Percentiles rank a stretch among this genome's conserved stretches.
phyloP scores from a whole-genome alignment of 2,888 invertebrate species.

The Sicus ferrugineus region DNA sequence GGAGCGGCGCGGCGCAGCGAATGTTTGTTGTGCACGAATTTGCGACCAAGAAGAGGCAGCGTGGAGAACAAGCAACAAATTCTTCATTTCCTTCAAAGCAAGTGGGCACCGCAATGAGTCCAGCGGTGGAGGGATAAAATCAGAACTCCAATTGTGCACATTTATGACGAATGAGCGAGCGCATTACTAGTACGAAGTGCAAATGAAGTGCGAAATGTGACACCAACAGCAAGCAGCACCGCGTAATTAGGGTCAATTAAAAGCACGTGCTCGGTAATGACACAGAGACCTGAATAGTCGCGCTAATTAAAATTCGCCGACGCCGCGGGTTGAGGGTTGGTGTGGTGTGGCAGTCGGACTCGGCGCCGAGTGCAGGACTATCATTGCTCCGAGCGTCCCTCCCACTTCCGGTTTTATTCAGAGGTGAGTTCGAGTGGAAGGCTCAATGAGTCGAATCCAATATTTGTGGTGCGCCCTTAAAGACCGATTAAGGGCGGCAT shows the following conservation, averaged over 20 bases:
- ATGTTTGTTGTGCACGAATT: neutral
- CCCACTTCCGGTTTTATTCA: neutral
- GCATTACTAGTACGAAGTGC: slow-evolving; percentile 16
- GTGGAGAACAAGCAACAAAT: neutral
- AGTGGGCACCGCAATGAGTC: neutral
- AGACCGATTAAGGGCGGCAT: too few relatives aligned
- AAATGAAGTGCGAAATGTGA: slow-evolving; percentile 28
- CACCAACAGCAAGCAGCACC: neutral
- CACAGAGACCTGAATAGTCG: slow-evolving; percentile 31
- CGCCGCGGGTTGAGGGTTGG: slow-evolving; percentile 9
- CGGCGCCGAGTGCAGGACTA: neutral
- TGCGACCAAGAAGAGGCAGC: slow-evolving; percentile 8
- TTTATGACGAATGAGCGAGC: slow-evolving; percentile 1
- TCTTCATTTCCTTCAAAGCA: neutral
- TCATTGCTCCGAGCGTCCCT: neutral
- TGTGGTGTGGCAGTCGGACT: neutral
- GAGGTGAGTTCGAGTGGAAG: neutral
- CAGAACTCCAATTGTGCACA: neutral
- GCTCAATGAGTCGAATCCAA: too few relatives aligned
- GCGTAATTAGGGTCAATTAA: slow-evolving; percentile 40
- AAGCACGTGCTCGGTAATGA: slow-evolving; percentile 42
- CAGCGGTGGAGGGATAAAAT: neutral
- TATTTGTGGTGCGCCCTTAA: too few relatives aligned
- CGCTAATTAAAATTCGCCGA: slow-evolving; percentile 15
- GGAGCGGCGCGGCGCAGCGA: neutral